Evolutionary conservation across 2,888 invertebrate species (phyloP), one percentile per base, ranked within the genome.

Genomic region (Agapetus fuscipes): DNA sequence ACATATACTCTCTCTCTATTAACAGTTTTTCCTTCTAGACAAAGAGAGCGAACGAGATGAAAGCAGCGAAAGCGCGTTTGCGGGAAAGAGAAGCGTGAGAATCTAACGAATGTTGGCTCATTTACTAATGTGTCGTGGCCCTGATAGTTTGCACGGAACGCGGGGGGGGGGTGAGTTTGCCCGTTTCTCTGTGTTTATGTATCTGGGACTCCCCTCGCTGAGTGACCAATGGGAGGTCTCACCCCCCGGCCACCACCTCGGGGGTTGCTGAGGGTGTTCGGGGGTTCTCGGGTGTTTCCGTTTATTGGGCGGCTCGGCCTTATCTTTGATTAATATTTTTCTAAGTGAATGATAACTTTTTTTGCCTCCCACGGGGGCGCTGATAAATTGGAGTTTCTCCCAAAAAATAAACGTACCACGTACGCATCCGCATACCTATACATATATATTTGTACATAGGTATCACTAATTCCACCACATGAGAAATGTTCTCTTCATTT

Each of bases 51-150:
- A 10, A 27, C 17, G 35, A 47, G 30, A 26, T 34, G 28, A 38
- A 43, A 13, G 38, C 20, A 5, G 30, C 3, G 16, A 13, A 9
- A 14, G 10, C 3, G 12, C 11, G 34, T 12, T 31, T 15, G 33
- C 12, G 9, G 16, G 46, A 41, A 27, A 28, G 14, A 10, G 34
- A 16, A 26, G 33, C 31, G 12, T 30, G 34, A 35, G 39, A 44
- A 42, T 57, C 61, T 69, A 68, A 69, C 66, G 66, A 68, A 69
- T 70, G 68, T 64, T 57, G 62, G 62, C 68, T 70, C 69, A 69
- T 70, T 66, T 69, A 69, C 69, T 70, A 69, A 70, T 70, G 67
- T 70, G 69, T 69, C 70, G 67, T 66, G 68, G 62, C 64, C 70
- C n/a, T 48, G 45, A 48, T 48, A 48, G 48, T 45, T 45, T 39